Percentiles rank a stretch among this genome's conserved stretches.
These are phyloP conservation scores for Penelope pileata DNA, from an alignment of 2,113 vertebrate genomes.

Conservation along the genomic window DNA sequence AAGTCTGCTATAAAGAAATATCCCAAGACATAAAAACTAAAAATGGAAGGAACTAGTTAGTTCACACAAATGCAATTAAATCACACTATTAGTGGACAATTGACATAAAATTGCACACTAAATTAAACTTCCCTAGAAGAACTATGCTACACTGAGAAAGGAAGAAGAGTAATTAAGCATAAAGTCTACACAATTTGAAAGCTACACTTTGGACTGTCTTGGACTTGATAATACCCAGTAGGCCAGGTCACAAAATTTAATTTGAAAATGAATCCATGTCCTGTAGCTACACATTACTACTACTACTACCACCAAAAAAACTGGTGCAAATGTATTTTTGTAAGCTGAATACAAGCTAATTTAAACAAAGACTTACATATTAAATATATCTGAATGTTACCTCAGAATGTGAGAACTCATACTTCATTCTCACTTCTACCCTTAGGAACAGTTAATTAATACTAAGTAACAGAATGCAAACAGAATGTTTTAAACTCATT, in stretches of 20 bases:
- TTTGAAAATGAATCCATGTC: not conserved
- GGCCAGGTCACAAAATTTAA: not conserved
- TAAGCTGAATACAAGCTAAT: not conserved
- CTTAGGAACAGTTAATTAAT: not conserved
- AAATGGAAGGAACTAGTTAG: not conserved
- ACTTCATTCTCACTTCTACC: not conserved
- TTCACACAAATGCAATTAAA: not conserved
- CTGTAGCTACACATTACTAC: not conserved
- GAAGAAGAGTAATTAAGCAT: not conserved
- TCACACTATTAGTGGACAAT: not conserved
- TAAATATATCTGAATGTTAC: not conserved
- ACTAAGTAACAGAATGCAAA: not conserved
- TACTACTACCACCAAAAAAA: not conserved
- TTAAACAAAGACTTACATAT: not conserved
- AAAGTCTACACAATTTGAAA: not conserved
- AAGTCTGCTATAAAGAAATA: not conserved
- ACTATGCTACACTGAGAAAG: not conserved
- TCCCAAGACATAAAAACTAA: not conserved
- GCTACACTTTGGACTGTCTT: not conserved
- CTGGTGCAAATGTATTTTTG: not conserved
- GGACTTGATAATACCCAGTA: accelerated
- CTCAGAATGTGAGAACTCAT: not conserved
- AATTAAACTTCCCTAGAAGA: not conserved
- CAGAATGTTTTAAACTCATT: not conserved
- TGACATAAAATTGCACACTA: not conserved